Base-by-base conservation (phyloP, 2,797 vertebrate genomes). In the Astyanax mexicanus region DNA sequence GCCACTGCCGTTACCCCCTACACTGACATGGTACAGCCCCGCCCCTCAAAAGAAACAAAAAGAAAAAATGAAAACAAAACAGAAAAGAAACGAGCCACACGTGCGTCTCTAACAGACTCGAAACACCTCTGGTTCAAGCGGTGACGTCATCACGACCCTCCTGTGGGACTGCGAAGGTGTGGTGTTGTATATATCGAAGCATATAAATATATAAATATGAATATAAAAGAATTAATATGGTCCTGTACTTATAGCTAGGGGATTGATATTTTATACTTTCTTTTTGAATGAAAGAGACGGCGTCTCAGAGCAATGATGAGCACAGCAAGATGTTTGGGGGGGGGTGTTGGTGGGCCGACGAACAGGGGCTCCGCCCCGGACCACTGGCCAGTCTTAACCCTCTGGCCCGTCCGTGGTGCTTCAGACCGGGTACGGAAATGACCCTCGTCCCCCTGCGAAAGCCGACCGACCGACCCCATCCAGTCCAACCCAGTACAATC, bases 231-330 rank as follows among this genome's bases (percentile, higher is more conserved):
- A 76, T 80, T 76, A 75, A 93, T 98, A 96, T 97, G 93, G 96
- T 98, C 93, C 94, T 96, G 96, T 98, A 95, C 90, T 82, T 95
- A 93, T 96, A 96, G 94, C 93, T 97, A 96, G 94, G 91, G 96
- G 94, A 93, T 47, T 92, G 86, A 91, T 92, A 91, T 94, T 91
- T 85, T 91, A 91, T 94, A 95, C 90, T 95, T 92, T 95, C 93
- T 96, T 96, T 97, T 96, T 95, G 96, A 97, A 62, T 71, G 73
- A 79, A 62, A n/a, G 95, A 96, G 97, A 96, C 95, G 94, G 95
- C 95, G 94, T 96, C 91, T 93, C 86, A 90, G 86, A 94, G 92
- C 89, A 44, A 6, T 79, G 78, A 83, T 58, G 81, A 83, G 75
- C 81, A 76, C 81, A 80, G 81, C 67, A 40, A 49, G 44, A 38